Percentiles rank a stretch among this genome's conserved stretches.
Evolutionary conservation across 2,888 invertebrate genomes (phyloP).

Genomic region (Ormyrus labotus): DNA sequence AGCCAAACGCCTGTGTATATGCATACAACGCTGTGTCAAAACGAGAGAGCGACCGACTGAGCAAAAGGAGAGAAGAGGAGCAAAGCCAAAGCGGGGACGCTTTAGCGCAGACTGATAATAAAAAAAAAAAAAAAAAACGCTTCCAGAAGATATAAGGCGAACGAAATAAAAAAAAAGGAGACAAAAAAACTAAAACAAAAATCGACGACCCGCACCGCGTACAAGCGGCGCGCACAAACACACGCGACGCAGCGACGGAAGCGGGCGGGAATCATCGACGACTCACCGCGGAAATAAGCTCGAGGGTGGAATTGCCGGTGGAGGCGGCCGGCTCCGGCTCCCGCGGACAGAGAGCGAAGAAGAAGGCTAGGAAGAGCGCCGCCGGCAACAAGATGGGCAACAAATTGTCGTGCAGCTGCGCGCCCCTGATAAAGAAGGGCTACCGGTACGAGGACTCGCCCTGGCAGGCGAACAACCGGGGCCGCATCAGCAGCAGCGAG

Average conservation of each 20-base stretch:
- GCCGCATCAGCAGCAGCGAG: conserved; percentile 65
- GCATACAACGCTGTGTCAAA: conserved; percentile 60
- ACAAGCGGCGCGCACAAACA: not conserved
- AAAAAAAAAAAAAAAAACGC: conserved; percentile 15
- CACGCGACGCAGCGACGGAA: not conserved
- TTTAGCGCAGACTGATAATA: conserved; percentile 52
- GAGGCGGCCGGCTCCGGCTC: not conserved
- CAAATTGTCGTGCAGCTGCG: conserved; percentile 97
- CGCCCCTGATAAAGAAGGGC: conserved; percentile 96
- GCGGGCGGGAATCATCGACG: not conserved
- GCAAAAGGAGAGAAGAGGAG: conserved; percentile 43
- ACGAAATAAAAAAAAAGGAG: conserved; percentile 11
- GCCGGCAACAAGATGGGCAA: conserved; percentile 86
- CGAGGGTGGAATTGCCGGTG: conserved; percentile 5
- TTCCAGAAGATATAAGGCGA: conserved; percentile 49
- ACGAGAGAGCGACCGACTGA: conserved; percentile 53
- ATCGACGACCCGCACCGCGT: not conserved
- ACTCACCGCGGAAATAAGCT: not conserved
- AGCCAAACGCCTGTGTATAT: conserved; percentile 61
- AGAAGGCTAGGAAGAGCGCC: not conserved
- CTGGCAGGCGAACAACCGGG: conserved; percentile 84
- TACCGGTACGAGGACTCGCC: conserved; percentile 98
- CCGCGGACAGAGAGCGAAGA: not conserved
- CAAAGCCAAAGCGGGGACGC: conserved; percentile 56
- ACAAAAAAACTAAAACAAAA: not conserved